Conservation (phyloP, 1,140 invertebrate species). For the Zophobas morio region DNA sequence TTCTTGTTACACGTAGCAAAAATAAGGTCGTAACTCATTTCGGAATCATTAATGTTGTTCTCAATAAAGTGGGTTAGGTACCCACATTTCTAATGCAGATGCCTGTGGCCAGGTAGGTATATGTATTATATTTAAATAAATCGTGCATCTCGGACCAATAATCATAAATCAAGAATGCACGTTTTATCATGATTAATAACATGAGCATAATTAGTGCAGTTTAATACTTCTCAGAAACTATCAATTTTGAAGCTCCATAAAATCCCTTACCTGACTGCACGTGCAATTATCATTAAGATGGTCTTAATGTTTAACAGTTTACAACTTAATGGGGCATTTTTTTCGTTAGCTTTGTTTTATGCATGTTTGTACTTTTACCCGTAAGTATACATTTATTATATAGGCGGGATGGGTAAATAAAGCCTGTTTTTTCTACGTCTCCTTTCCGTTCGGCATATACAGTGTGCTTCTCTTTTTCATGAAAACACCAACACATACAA, state of each 20-base stretch:
- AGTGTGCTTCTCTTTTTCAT: no score
- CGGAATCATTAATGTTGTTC: not conserved
- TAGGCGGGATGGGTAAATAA: no score
- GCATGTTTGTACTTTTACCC: not conserved
- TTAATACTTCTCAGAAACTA: slow-evolving; percentile 45
- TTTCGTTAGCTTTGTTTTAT: slow-evolving; percentile 5
- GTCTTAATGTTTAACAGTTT: slow-evolving; percentile 24
- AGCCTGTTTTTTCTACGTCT: no score
- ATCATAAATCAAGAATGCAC: slow-evolving; percentile 36
- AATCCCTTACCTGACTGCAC: slow-evolving; percentile 33
- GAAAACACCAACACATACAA: no score
- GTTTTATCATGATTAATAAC: slow-evolving; percentile 39
- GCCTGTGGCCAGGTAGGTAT: no score
- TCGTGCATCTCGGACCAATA: slow-evolving; percentile 11
- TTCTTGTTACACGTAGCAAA: no score
- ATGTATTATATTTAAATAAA: slow-evolving; percentile 22
- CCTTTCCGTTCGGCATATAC: no score
- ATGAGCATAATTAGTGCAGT: slow-evolving; percentile 36
- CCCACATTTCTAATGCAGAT: not conserved
- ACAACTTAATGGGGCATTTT: slow-evolving; percentile 28
- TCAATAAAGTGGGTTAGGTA: not conserved
- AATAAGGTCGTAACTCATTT: not conserved
- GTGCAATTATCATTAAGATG: slow-evolving; percentile 45
- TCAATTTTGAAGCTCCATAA: slow-evolving; percentile 43
- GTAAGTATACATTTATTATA: not conserved